Evolutionary conservation across 2,113 vertebrate genomes (phyloP).

Genomic region (Silurus meridionalis): DNA sequence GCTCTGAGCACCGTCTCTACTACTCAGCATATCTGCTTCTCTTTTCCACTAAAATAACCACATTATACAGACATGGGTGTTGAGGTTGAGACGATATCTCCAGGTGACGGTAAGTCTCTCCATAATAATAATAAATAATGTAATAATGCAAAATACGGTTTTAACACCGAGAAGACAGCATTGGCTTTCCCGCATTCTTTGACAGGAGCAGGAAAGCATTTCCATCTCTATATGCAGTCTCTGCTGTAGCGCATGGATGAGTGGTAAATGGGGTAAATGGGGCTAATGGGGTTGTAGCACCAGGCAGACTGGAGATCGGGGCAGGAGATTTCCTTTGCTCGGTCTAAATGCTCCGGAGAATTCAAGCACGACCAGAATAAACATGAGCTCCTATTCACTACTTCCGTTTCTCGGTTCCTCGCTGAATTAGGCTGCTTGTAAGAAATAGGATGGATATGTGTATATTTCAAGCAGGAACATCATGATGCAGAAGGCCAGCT

Average conservation of each 20-base stretch:
- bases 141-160: too few species aligned
- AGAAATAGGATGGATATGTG: not conserved
- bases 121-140: not conserved
- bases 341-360: constrained; percentile 33
- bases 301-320: constrained; percentile 9
- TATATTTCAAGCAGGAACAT: not conserved
- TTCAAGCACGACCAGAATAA: constrained; percentile 4
- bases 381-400: not conserved
- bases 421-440: not conserved
- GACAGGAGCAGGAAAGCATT: not conserved
- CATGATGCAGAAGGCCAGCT: constrained; percentile 1
- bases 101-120: constrained; percentile 85
- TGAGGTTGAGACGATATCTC: constrained; percentile 93
- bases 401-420: not conserved
- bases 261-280: too few species aligned
- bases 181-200: not conserved
- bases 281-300: not conserved
- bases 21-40: constrained; percentile 23
- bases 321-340: not conserved
- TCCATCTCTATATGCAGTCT: too few species aligned
- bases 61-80: constrained; percentile 81
- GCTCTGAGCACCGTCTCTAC: not conserved
- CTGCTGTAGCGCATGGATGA: not conserved
- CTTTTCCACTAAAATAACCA: constrained; percentile 52
- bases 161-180: not conserved